phyloP scores from a whole-genome alignment of 1,140 invertebrate species.

The Euura lappo region DNA sequence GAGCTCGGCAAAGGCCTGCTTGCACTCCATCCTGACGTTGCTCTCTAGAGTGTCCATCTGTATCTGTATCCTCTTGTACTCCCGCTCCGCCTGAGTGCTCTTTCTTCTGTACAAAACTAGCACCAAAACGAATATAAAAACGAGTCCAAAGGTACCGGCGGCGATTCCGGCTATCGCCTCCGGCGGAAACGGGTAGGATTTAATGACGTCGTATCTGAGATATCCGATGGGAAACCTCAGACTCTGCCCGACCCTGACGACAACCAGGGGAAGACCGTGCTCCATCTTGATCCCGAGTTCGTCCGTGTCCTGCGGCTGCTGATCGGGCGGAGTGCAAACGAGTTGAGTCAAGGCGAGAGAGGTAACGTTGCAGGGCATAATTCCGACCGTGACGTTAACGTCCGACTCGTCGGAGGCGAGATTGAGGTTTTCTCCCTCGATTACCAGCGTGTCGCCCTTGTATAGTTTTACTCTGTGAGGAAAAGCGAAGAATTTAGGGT shows the following conservation, averaged over 20 bases:
- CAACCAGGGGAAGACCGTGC: conserved; percentile 83
- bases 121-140: conserved; percentile 85
- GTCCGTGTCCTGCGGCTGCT: conserved; percentile 85
- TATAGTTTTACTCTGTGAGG: conserved; percentile 85
- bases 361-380: conserved; percentile 88
- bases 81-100: conserved; percentile 92
- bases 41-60: conserved; percentile 99
- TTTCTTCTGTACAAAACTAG: conserved; percentile 89
- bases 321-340: conserved; percentile 87
- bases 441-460: conserved; percentile 94
- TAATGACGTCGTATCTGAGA: conserved; percentile 87
- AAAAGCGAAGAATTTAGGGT: conserved; percentile 91
- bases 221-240: conserved; percentile 87
- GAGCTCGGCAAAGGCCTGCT: conserved; percentile 98
- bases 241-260: conserved; percentile 87
- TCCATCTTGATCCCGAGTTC: conserved; percentile 80
- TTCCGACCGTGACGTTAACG: conserved; percentile 92
- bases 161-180: conserved; percentile 88
- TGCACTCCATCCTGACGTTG: conserved; percentile 96
- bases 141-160: conserved; percentile 80
- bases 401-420: conserved; percentile 91
- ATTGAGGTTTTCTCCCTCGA: conserved; percentile 93
- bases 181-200: conserved; percentile 83
- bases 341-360: conserved; percentile 87
- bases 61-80: conserved; percentile 97